Evolutionary conservation across 2,888 invertebrate species (phyloP).

Genomic region (Calameuta filiformis): DNA sequence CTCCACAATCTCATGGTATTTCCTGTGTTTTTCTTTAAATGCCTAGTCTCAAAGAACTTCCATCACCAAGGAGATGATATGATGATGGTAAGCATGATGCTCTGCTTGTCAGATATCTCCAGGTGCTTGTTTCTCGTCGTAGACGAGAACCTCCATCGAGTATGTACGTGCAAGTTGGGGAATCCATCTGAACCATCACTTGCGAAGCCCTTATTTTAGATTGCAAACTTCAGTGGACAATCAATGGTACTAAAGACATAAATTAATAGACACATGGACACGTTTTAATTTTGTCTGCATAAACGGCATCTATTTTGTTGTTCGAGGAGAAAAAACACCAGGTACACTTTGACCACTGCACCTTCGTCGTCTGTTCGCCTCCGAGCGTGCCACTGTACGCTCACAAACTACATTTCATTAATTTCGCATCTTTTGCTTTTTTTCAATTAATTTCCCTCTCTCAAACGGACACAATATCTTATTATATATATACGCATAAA

Average conservation of each 20-base stretch:
- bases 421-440: neutral
- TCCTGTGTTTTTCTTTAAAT: neutral
- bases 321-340: slow-evolving; percentile 47
- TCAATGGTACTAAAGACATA: slow-evolving; percentile 7
- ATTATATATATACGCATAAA: neutral
- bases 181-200: neutral
- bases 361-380: slow-evolving; percentile 46
- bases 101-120: neutral
- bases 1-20: neutral
- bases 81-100: neutral
- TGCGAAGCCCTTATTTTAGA: neutral
- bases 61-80: neutral
- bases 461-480: slow-evolving; percentile 3
- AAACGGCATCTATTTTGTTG: slow-evolving; percentile 60
- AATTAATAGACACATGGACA: slow-evolving; percentile 25
- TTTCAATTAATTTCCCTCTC: slow-evolving; percentile 9
- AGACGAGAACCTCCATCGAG: neutral
- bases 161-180: neutral
- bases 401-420: slow-evolving; percentile 4
- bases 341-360: slow-evolving; percentile 64
- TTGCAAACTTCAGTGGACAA: slow-evolving; percentile 15
- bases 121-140: neutral
- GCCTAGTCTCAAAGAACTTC: neutral
- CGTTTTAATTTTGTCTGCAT: slow-evolving; percentile 50
- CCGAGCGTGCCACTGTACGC: slow-evolving; percentile 33